Evolutionary conservation across 2,888 invertebrate species (phyloP), one percentile per base, ranked within the genome.

Genomic region (Coleophora deauratella): DNA sequence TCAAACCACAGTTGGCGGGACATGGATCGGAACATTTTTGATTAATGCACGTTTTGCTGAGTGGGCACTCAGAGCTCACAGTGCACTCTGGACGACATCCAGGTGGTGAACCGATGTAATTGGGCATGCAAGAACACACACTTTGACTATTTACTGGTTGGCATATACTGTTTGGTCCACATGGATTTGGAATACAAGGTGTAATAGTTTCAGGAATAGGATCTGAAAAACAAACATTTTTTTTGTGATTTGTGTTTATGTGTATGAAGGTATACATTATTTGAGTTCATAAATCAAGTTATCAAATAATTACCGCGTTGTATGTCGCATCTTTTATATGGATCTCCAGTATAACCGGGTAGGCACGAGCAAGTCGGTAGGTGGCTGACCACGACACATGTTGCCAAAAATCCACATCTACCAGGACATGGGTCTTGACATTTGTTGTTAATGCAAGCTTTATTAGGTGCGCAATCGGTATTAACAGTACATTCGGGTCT

Each of bases 11-110:
- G 38, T 89, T 89, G 43, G 89, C 90, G 28, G 89, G 88, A 52
- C 95, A 95, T 31, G 95, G 95, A 68, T 94, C 89, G 15, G 80
- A 66, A 66, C 96, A 96, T 75, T 93, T 93, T 52, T 91, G 90
- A 59, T 91, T 90, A 9, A 93, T 77, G 59, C 95, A 95, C 2
- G 94, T 91, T 60, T 89, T 89, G 51, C 91, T 88, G 12, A 85
- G 77, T 1, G 90, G 65, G 67, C 95, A 95, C 69, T 94, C 94
- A 1, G 91, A 89, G 57, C 92, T 94, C 27, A 91, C 87, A 27
- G 91, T 89, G 66, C 94, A 95, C 73, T 93, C 93, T 9, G 93
- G 94, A 52, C 93, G 86, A 65, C 93, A 94, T 10, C 90, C 90
- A 44, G 91, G 91, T 12, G 94, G 94, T 56, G 89, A 88, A 12